Evolutionary conservation across 2,888 invertebrate genomes (phyloP), one percentile per base, ranked within the genome.

Genomic region (Heliconius ethilla): DNA sequence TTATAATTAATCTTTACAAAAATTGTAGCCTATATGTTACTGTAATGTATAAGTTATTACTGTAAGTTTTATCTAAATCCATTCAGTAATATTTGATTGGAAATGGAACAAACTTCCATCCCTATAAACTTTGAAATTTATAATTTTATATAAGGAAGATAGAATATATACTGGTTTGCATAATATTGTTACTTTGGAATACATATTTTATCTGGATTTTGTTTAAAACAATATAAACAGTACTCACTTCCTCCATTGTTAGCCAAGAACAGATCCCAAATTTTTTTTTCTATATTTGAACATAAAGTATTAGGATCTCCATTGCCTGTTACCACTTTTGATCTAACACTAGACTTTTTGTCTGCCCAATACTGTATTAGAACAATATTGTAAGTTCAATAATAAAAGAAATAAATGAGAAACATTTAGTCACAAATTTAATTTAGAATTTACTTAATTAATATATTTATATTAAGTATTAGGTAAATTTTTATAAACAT

Each of bases 201-300:
- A 22, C 7, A 51, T 18, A 7, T 51, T 18, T 51, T 18, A 51
- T 22, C 18, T 18, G 3, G 2, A 51, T 22, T 51, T 51, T 18
- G 18, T 18, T 22, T 7, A 22, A 51, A 51, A 51, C 7, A 51
- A 51, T 51, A 18, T 51, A 67, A 40, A 70, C 73, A 72, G 22
- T 88, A 89, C 33, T 84, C 81, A 80, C 82, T 82, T 79, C 77
- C 75, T 70, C 77, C 79, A 75, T 86, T 84, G 76, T 85, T 86
- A 5, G 90, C 86, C 55, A 94, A 81, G 82, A 93, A 94, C 7
- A 92, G 81, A 79, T 94, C 93, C 89, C 90, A 94, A 81, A 94
- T 94, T 83, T 89, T 92, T 85, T 91, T 93, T 76, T 94, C 94
- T 74, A 93, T 89, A 77, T 92, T 92, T 3, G 94, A 93, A 81